phyloP scores from a whole-genome alignment of 1,140 invertebrate genomes.

The Mactra quadrangularis region DNA sequence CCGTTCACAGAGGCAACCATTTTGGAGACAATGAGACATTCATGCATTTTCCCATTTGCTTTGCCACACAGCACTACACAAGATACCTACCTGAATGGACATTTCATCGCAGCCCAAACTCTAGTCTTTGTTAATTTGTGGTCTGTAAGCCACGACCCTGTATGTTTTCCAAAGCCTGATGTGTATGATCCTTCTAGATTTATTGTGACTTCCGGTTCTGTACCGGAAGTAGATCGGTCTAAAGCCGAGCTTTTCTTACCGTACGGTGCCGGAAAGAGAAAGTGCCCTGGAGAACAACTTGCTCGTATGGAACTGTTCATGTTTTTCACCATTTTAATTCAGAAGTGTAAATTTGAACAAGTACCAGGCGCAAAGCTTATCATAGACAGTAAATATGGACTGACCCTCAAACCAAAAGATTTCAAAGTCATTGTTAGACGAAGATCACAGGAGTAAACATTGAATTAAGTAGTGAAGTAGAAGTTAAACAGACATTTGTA shows the following conservation, averaged over 20 bases:
- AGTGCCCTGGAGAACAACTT: conserved; percentile 91
- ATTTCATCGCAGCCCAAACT: conserved; percentile 74
- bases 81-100: conserved; percentile 73
- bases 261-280: conserved; percentile 79
- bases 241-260: conserved; percentile 71
- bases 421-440: conserved; percentile 67
- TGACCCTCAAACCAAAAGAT: conserved; percentile 76
- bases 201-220: conserved; percentile 62
- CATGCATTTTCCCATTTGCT: conserved; percentile 79
- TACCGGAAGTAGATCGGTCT: conserved; percentile 60
- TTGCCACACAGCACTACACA: conserved; percentile 81
- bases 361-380: conserved; percentile 75
- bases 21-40: conserved; percentile 74
- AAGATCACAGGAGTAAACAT: too few species aligned
- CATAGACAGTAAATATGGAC: conserved; percentile 78
- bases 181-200: conserved; percentile 77
- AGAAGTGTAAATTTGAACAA: conserved; percentile 84
- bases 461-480: too few species aligned
- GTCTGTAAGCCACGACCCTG: conserved; percentile 75
- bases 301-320: conserved; percentile 90
- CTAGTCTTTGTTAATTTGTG: conserved; percentile 79
- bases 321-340: conserved; percentile 89
- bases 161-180: conserved; percentile 73
- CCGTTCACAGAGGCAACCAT: conserved; percentile 75
- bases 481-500: too few species aligned